A percentile compares a stretch with the other conserved stretches of the same genome.
phyloP scores from a whole-genome alignment of 2,888 invertebrate species.

The Eledona agricola region DNA sequence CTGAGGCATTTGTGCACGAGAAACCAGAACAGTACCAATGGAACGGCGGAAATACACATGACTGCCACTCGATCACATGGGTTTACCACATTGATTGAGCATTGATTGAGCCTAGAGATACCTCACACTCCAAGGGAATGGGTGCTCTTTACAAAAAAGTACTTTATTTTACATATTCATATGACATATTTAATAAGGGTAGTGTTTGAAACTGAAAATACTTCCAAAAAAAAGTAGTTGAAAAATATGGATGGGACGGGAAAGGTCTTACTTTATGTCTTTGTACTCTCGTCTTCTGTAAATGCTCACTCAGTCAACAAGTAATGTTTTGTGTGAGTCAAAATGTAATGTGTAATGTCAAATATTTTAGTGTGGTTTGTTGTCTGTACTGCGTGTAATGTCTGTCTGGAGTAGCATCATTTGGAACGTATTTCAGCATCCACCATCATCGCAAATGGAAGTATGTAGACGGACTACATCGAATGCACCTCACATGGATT shows the following conservation, averaged over 20 bases:
- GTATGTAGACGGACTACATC: conserved; percentile 38
- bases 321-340: conserved; percentile 35
- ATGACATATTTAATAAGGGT: conserved; percentile 38
- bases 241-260: conserved; percentile 27
- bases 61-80: conserved; percentile 55
- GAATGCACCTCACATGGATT: conserved; percentile 40
- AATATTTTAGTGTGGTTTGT: no score
- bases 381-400: no score
- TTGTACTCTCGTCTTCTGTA: conserved; percentile 18
- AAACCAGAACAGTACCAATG: conserved; percentile 59
- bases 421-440: conserved; percentile 31
- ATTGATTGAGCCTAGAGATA: conserved; percentile 55
- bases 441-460: conserved; percentile 30
- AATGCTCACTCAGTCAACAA: conserved; percentile 38
- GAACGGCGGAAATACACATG: conserved; percentile 55
- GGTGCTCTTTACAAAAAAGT: conserved; percentile 59
- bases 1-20: conserved; percentile 59
- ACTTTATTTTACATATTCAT: conserved; percentile 55
- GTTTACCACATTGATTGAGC: conserved; percentile 56
- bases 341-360: no score
- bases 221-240: conserved; percentile 20
- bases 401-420: conserved; percentile 32
- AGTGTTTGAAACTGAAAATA: conserved; percentile 36
- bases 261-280: conserved; percentile 28
- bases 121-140: conserved; percentile 58